Conservation (phyloP, 1,140 invertebrate genomes). For the Daktulosphaira vitifoliae region DNA sequence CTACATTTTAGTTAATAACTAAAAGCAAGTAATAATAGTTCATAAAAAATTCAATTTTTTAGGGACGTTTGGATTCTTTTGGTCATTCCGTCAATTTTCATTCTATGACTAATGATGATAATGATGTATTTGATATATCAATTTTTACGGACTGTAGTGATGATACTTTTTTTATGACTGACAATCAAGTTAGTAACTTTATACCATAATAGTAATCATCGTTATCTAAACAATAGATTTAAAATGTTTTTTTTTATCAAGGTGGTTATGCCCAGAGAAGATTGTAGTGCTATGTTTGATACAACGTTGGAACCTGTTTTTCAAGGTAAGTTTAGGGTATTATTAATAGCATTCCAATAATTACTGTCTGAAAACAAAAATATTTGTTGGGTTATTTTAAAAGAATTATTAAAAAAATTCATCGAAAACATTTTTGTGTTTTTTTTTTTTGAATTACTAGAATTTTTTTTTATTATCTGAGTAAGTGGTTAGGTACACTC, state of each 20-base stretch:
- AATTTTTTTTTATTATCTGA: too few species aligned
- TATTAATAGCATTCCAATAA: neutral
- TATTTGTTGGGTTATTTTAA: too few species aligned
- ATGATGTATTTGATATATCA: neutral
- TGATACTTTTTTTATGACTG: neutral
- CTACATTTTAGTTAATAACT: too few species aligned
- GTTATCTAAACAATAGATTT: too few species aligned
- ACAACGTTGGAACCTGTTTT: neutral
- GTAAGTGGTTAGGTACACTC: too few species aligned
- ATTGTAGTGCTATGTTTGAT: slow-evolving; percentile 14
- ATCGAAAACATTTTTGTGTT: too few species aligned
- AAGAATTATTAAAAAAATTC: too few species aligned
- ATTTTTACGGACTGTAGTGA: neutral
- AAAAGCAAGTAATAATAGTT: too few species aligned
- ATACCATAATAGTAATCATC: too few species aligned
- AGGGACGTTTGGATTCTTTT: slow-evolving; percentile 1
- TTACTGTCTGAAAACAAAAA: too few species aligned
- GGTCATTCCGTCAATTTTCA: neutral
- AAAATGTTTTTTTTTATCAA: neutral
- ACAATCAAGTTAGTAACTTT: slow-evolving; percentile 10
- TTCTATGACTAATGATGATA: neutral
- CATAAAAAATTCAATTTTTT: too few species aligned
- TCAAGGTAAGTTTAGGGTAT: neutral
- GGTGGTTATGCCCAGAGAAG: slow-evolving; percentile 19
- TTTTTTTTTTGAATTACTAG: too few species aligned